These are phyloP conservation scores for Epirrhoe tristata DNA, from an alignment of 2,888 invertebrate species.

Conservation along the genomic window DNA sequence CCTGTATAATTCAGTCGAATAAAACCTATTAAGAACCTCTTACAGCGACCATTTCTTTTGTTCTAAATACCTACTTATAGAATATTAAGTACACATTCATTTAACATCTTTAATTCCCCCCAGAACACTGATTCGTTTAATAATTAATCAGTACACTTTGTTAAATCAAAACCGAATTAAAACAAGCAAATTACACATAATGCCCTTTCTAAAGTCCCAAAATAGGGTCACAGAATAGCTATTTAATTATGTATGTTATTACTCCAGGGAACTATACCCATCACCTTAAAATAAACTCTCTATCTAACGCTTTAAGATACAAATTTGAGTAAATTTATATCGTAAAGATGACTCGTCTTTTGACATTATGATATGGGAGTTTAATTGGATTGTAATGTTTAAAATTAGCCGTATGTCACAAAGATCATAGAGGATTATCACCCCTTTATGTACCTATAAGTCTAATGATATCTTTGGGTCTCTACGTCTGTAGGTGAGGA, in stretches of 20 bases:
- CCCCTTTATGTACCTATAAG: not conserved
- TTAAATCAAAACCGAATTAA: constrained; percentile 82
- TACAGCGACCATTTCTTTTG: no score
- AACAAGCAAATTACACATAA: constrained; percentile 81
- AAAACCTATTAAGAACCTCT: no score
- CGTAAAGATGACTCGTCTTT: constrained; percentile 67
- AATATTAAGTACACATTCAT: not conserved
- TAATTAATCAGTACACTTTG: constrained; percentile 78
- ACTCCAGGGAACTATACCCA: constrained; percentile 47
- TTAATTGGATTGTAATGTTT: constrained; percentile 65
- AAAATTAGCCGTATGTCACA: constrained; percentile 52
- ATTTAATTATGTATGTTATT: constrained; percentile 77
- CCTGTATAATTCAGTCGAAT: no score
- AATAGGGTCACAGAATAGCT: constrained; percentile 78
- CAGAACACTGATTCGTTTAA: constrained; percentile 57
- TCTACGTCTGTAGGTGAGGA: not conserved
- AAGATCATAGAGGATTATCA: constrained; percentile 11
- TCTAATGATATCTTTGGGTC: not conserved
- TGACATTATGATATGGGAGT: constrained; percentile 57
- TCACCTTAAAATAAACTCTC: constrained; percentile 44
- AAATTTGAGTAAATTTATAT: constrained; percentile 47
- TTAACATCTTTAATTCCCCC: not conserved
- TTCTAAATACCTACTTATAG: no score
- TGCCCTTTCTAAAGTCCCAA: constrained; percentile 71
- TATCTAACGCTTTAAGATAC: not conserved